Evolutionary conservation across 2,113 vertebrate genomes (phyloP).

Genomic region (Atherinomorus stipes): DNA sequence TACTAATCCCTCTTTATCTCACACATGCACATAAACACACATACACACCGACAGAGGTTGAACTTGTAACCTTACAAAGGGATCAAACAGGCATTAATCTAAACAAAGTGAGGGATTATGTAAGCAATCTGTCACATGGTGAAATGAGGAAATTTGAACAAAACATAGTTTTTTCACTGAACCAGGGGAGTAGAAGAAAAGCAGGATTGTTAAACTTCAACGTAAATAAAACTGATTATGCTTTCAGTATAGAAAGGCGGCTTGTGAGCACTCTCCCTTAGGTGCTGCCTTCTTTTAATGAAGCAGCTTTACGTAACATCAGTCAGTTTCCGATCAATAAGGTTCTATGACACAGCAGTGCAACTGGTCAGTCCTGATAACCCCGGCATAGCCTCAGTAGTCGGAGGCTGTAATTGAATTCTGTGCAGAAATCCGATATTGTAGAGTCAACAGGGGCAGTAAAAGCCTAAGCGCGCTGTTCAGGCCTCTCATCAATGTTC

Average conservation of each 20-base stretch:
- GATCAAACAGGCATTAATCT: constrained; percentile 32
- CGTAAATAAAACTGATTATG: constrained; percentile 14
- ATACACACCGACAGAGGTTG: constrained; percentile 16
- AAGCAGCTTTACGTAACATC: constrained; percentile 55
- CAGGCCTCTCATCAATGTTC: constrained; percentile 22
- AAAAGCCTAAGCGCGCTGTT: constrained; percentile 13
- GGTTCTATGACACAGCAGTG: constrained; percentile 31
- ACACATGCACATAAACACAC: constrained; percentile 9
- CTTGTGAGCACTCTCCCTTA: constrained; percentile 9
- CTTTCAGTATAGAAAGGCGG: background rate
- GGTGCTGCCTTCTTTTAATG: constrained; percentile 15
- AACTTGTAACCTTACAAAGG: constrained; percentile 37
- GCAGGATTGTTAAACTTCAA: background rate
- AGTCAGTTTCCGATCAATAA: constrained; percentile 53
- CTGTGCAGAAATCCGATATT: constrained; percentile 61
- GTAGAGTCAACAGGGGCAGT: constrained; percentile 46
- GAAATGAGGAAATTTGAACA: constrained; percentile 28
- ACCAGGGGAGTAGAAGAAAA: background rate
- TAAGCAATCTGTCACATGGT: constrained; percentile 8
- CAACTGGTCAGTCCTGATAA: constrained; percentile 53
- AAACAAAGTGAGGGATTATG: constrained; percentile 41
- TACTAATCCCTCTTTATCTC: constrained; percentile 32
- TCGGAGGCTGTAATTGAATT: constrained; percentile 50
- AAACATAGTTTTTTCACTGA: constrained; percentile 4
- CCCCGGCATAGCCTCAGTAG: constrained; percentile 34